Evolutionary conservation across 2,888 invertebrate species (phyloP).

Genomic region (Aphodius sticticus): DNA sequence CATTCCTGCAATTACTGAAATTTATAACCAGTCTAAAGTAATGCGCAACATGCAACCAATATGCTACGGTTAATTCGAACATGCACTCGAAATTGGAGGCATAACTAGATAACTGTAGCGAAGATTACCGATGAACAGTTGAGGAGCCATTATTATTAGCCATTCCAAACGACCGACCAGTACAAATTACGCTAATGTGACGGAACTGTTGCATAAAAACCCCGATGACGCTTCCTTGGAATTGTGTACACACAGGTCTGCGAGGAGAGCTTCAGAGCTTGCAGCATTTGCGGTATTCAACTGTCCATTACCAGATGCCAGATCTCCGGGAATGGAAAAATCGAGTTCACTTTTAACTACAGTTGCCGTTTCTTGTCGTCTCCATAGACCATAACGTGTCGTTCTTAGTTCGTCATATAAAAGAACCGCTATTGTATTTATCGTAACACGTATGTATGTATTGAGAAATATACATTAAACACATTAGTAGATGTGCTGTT

Average conservation of each 20-base stretch:
- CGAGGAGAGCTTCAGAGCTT: background rate
- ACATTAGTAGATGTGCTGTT: too few relatives aligned
- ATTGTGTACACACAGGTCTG: background rate
- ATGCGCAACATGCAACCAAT: background rate
- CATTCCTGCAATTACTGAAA: background rate
- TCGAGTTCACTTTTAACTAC: conserved; percentile 4
- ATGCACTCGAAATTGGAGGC: background rate
- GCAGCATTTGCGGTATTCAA: background rate
- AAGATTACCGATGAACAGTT: conserved; percentile 4
- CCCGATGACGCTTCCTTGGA: background rate
- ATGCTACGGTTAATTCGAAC: background rate
- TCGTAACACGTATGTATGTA: background rate
- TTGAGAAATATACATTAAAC: too few relatives aligned
- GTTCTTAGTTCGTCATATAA: background rate
- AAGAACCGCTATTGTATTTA: background rate
- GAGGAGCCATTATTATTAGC: background rate
- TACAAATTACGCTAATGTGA: background rate
- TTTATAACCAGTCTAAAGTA: background rate
- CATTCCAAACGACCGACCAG: background rate
- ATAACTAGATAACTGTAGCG: background rate
- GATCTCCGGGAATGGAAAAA: background rate
- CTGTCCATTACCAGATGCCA: background rate
- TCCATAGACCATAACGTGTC: background rate
- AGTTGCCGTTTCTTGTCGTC: background rate
- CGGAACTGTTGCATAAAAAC: conserved; percentile 4